Evolutionary conservation across 2,113 vertebrate species (phyloP), one percentile per base, ranked within the genome.

Genomic region (Corvus hawaiiensis): DNA sequence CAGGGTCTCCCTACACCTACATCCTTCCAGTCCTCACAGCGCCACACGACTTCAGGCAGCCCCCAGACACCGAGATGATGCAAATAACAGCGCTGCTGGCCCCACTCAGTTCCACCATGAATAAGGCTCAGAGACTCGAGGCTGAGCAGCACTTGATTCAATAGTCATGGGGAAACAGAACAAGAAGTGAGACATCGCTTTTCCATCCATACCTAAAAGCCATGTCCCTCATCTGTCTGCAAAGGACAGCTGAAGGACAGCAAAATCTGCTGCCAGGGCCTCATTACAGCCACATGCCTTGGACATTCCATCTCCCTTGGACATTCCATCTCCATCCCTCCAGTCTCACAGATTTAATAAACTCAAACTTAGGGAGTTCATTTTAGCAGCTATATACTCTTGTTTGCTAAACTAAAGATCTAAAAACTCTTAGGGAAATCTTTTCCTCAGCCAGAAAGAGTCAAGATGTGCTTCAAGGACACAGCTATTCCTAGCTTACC

Each of bases 191-290:
- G 67, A 82, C n/a, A 10, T 1, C 9, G 15, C 43, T 96, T 95
- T 95, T 95, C 90, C 89, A 91, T 30, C 58, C 5, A 0, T 27
- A 33, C 71, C 58, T 73, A 85, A 43, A 58, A 89, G 69, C 66
- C 1, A 0, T 35, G 48, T 16, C 21, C 51, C 58, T 73, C 59
- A 11, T 83, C n/a, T 80, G 62, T 13, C 44, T 84, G 77, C 59
- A 89, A 84, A 96, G 84, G 61, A 77, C 67, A 87, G 72, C 64
- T 81, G 86, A 93, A 95, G 80, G 92, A 68, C 56, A 91, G 30
- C 23, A 64, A 75, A 83, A 68, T 6, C 58, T 76, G 71, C 71
- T 77, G 66, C 61, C 73, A 87, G 32, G 22, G 26, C 39, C 24
- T 37, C 8, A 0, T 39, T 43, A 32, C 1, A 94, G 51, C 39